Evolutionary conservation across 2,797 vertebrate genomes (phyloP).

Genomic region (Ptychadena robeensis): DNA sequence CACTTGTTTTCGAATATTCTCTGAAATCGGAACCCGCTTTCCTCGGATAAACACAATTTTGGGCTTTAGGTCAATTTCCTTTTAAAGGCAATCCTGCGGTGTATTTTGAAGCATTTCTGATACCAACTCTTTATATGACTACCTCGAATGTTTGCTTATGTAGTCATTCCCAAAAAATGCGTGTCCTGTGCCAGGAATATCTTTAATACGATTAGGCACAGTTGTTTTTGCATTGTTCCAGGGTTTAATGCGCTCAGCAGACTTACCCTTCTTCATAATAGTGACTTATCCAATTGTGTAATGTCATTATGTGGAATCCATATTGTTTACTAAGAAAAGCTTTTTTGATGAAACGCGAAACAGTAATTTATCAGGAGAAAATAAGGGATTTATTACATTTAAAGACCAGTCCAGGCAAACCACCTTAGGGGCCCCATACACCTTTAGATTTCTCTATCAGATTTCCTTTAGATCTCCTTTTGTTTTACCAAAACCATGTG

Average conservation of each 20-base stretch:
- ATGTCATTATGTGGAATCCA: constrained; percentile 7
- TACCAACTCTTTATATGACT: constrained; percentile 13
- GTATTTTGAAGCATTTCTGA: not conserved
- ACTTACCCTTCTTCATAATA: constrained; percentile 23
- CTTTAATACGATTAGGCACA: constrained; percentile 46
- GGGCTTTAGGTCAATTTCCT: constrained; percentile 32
- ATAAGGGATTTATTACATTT: not conserved
- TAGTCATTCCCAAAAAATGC: constrained; percentile 48
- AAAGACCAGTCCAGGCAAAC: not conserved
- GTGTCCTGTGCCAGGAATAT: constrained; percentile 30
- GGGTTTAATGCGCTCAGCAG: constrained; percentile 10
- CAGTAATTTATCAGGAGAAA: not conserved
- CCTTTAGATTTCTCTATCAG: no score
- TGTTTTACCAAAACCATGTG: no score
- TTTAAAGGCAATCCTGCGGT: constrained; percentile 46
- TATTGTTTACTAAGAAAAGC: constrained; percentile 6
- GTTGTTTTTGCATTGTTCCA: constrained; percentile 48
- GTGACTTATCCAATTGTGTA: not conserved
- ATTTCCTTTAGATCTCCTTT: no score
- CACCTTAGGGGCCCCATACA: no score
- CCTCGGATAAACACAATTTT: not conserved
- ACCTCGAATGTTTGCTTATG: constrained; percentile 45
- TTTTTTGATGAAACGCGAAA: no score
- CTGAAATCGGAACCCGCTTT: not conserved
- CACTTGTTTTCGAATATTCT: not conserved